phyloP scores from a whole-genome alignment of 2,797 vertebrate species.

The Okamejei kenojei region DNA sequence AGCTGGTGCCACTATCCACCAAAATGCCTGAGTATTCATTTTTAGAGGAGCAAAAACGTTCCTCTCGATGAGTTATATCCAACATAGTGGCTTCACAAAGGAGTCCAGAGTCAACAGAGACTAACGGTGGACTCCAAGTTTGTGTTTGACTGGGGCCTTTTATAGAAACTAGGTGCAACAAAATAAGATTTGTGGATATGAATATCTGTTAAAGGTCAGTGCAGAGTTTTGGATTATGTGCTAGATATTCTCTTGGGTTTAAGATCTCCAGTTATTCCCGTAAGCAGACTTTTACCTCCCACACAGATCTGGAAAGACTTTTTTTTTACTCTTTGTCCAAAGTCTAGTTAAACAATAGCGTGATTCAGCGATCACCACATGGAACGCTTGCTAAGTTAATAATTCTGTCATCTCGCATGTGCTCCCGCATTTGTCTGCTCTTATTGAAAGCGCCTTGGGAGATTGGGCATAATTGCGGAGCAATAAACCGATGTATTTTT shows the following conservation, averaged over 20 bases:
- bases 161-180: background rate
- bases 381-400: background rate
- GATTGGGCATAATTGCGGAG: background rate
- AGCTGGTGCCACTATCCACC: background rate
- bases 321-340: background rate
- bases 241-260: background rate
- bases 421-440: background rate
- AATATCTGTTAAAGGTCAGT: background rate
- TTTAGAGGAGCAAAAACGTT: background rate
- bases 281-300: background rate
- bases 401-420: background rate
- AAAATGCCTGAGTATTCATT: background rate
- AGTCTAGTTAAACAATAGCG: background rate
- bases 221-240: background rate
- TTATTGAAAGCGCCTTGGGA: background rate
- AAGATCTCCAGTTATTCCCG: background rate
- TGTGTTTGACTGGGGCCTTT: background rate
- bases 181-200: too few relatives aligned
- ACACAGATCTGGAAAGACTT: background rate
- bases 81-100: background rate
- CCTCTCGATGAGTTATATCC: background rate
- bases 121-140: background rate
- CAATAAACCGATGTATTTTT: background rate
- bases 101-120: background rate
- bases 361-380: background rate